Conservation (phyloP, 1,140 invertebrate genomes). For the Steinernema khuongi region DNA sequence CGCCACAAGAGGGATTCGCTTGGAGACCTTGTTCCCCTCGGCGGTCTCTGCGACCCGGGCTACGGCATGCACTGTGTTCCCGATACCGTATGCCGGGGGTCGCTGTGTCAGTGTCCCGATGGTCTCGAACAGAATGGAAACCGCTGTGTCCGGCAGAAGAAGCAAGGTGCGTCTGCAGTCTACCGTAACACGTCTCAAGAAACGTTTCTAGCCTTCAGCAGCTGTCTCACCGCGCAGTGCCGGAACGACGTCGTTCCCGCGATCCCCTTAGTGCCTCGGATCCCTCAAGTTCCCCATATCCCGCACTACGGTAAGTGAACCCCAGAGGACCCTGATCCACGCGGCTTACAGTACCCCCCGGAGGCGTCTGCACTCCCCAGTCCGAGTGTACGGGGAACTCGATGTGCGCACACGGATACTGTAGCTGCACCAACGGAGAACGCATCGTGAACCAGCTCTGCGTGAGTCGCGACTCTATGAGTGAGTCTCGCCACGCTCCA, state of each 20-base stretch:
- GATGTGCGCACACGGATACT: slow-evolving; percentile 34
- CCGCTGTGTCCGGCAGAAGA: neutral
- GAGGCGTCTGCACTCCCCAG: slow-evolving; percentile 25
- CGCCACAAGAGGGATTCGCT: neutral
- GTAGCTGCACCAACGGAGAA: slow-evolving; percentile 35
- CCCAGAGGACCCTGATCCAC: neutral
- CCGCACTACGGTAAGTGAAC: slow-evolving; percentile 14
- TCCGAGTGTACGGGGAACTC: slow-evolving; percentile 35
- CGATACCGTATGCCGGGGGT: neutral
- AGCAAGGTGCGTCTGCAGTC: neutral
- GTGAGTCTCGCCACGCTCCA: neutral
- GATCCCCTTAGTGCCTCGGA: neutral
- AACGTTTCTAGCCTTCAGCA: neutral
- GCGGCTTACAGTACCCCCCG: slow-evolving; percentile 30
- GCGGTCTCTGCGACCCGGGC: neutral
- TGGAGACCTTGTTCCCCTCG: slow-evolving; percentile 3
- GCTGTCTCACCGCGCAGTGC: neutral
- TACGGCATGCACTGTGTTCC: neutral
- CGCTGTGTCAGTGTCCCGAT: neutral
- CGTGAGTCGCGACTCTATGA: slow-evolving; percentile 24
- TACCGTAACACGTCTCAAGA: neutral
- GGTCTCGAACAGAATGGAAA: neutral
- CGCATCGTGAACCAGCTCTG: slow-evolving; percentile 30
- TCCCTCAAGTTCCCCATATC: slow-evolving; percentile 1
- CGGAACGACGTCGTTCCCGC: neutral